Evolutionary conservation across 37 sponge, comb jelly and placozoan species (phyloP), one percentile per base, ranked within the genome.

Genomic region (Aplysina aerophoba): DNA sequence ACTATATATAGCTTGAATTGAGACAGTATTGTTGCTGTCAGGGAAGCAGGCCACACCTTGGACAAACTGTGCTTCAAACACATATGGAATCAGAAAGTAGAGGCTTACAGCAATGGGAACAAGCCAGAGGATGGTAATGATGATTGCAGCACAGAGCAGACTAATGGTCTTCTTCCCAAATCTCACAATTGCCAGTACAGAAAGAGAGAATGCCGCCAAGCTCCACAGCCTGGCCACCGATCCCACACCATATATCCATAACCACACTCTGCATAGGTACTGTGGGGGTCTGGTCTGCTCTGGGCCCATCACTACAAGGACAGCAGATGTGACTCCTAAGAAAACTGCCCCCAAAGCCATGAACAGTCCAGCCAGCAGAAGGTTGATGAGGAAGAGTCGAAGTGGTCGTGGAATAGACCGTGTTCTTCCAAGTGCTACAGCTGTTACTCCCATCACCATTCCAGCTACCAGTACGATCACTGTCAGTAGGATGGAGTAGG

Each of bases 11-110:
- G 71, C 71, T 35, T 69, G 34, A 17, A 28, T 12, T 1, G 4
- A 34, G 33, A 69, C 8, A 8, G 50, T 44, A 44, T 44, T 44
- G 3, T 44, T 44, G 50, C 8, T 44, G 50, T 44, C 50, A 44
- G 71, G 71, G 33, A 69, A 69, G 6, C 71, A 69, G 71, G 34
- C 34, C 27, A 69, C 71, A 69, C 34, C 34, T 16, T 69, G 35
- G 30, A 34, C 28, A 1, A 11, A 69, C 34, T 69, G 71, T 17
- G 34, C 71, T 16, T 31, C 28, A 6, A 34, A 27, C 13, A 69
- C 28, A 35, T 31, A n/a, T 3, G 71, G 71, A 69, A 69, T 35
- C 1, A 69, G 33, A 4, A 25, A 12, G 34, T 69, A 34, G 71
- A 69, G 34, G 6, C 11, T 35, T 35, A 69, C 13, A 69, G 30